A percentile compares a stretch with the other conserved stretches of the same genome.
These are phyloP conservation scores for Paratrypauchen microcephalus DNA, from an alignment of 2,797 vertebrate species.

Conservation along the genomic window DNA sequence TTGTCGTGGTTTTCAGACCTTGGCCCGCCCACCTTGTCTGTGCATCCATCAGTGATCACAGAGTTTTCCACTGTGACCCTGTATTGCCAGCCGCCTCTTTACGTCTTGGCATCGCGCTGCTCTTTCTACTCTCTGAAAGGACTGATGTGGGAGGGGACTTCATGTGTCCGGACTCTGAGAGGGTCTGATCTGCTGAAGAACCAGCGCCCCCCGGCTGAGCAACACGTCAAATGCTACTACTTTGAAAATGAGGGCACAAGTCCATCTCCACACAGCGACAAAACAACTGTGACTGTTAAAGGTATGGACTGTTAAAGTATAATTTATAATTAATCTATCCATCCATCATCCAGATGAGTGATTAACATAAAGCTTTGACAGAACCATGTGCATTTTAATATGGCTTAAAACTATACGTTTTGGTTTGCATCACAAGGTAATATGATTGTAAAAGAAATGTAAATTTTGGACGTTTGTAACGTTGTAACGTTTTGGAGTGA, in stretches of 20 bases:
- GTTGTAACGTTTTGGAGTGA: too few species aligned
- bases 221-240: not conserved
- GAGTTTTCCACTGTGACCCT: not conserved
- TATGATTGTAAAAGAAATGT: too few species aligned
- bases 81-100: not conserved
- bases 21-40: not conserved
- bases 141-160: not conserved
- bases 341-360: too few species aligned
- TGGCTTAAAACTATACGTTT: too few species aligned
- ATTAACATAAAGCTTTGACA: too few species aligned
- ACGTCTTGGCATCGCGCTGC: not conserved
- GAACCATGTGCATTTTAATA: slow-evolving; percentile 22
- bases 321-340: not conserved
- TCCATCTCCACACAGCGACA: not conserved
- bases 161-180: not conserved
- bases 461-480: slow-evolving; percentile 23
- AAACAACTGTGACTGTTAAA: not conserved
- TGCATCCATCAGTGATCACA: not conserved
- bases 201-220: not conserved
- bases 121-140: not conserved
- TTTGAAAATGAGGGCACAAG: not conserved
- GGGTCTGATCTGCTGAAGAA: not conserved
- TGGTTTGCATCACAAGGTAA: too few species aligned
- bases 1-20: not conserved
- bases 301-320: not conserved